Base-by-base conservation (phyloP, 2,888 invertebrate genomes). In the Brachypterus glaber region DNA sequence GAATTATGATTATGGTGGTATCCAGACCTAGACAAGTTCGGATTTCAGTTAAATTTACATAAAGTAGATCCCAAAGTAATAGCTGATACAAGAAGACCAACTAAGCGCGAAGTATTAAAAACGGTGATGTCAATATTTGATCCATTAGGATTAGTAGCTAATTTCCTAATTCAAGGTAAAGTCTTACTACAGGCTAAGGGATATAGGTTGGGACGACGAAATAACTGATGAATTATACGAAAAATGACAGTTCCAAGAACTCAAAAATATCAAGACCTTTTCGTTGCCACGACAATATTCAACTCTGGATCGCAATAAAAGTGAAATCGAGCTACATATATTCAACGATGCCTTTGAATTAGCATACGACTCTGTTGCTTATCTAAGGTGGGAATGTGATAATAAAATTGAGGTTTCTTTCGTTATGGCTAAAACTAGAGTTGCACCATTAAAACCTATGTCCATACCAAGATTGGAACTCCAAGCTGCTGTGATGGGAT, bases 41-140 rank as follows among this genome's bases (percentile, higher is more conserved):
- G 18, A 4, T 52, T 49, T 24, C 34, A 45, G 27, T n/a, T 43
- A 2, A 44, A 38, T 4, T 18, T 21, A 16, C n/a, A n/a, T n/a
- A n/a, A n/a, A n/a, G n/a, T n/a, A n/a, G n/a, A n/a, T n/a, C n/a
- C n/a, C n/a, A n/a, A n/a, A n/a, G n/a, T n/a, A n/a, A n/a, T n/a
- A n/a, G n/a, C n/a, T n/a, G 43, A 44, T 2, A 13, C 32, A 4
- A 32, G 29, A 14, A 36, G 25, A 24, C 49, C 50, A 2, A 54
- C 49, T 14, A 53, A 51, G 27, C 26, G 49, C 21, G 41, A 49
- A 26, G 30, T 44, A 12, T 35, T 52, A 5, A 37, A 47, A 2
- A 33, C 45, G 0, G 43, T 51, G 3, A 55, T 50, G 57, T 55
- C 51, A 1, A 30, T 57, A 1, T 60, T 51, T 33, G 57, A 61